Evolutionary conservation across 2,888 invertebrate genomes (phyloP).

Genomic region (Lithophane ornitopus): DNA sequence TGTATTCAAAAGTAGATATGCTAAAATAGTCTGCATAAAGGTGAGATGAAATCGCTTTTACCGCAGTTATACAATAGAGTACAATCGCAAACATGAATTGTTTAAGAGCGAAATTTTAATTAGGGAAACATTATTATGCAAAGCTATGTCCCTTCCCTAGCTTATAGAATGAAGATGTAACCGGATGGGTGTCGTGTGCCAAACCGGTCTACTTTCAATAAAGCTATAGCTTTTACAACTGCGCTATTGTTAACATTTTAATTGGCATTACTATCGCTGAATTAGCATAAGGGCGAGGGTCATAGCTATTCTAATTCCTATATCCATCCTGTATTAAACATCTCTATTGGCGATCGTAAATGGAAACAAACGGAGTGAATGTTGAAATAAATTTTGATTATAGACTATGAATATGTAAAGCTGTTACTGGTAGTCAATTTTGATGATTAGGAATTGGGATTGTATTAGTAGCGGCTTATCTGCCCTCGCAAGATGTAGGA

Average conservation of each 20-base stretch:
- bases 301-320: constrained; percentile 64
- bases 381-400: constrained; percentile 45
- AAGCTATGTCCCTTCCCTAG: constrained; percentile 57
- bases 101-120: constrained; percentile 64
- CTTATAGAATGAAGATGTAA: constrained; percentile 67
- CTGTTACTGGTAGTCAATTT: constrained; percentile 51
- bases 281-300: constrained; percentile 81
- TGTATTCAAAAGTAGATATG: constrained; percentile 39
- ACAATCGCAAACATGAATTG: constrained; percentile 46
- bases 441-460: constrained; percentile 50
- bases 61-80: constrained; percentile 14
- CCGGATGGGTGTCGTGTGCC: constrained; percentile 75
- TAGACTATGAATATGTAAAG: constrained; percentile 59
- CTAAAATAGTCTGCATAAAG: constrained; percentile 33
- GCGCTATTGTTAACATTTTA: constrained; percentile 87
- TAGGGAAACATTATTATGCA: constrained; percentile 70
- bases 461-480: constrained; percentile 56
- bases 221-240: constrained; percentile 75
- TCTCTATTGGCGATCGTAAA: constrained; percentile 56
- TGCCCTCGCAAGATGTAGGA: constrained; percentile 52
- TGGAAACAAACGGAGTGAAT: constrained; percentile 42
- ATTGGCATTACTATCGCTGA: constrained; percentile 80
- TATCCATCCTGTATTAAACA: constrained; percentile 67
- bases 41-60: constrained; percentile 34
- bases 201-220: constrained; percentile 84